Evolutionary conservation across 2,888 invertebrate species (phyloP), one percentile per base, ranked within the genome.

Genomic region (Syrphus vitripennis): DNA sequence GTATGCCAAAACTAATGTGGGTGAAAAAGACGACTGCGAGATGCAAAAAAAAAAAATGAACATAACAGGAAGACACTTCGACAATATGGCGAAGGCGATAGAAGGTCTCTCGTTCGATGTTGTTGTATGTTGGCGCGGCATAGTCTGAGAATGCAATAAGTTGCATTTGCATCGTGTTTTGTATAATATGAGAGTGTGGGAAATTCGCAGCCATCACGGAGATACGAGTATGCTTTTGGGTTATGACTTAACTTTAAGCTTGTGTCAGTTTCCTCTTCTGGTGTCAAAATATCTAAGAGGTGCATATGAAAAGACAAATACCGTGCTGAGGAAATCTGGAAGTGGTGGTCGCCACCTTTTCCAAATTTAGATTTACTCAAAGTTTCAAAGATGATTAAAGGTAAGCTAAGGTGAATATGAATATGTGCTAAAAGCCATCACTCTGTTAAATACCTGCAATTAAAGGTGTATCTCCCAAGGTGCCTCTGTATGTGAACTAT

Each of bases 161-260:
- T 59, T 59, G 21, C 59, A 37, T 37, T 59, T 48, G 53, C 42
- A 55, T 42, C 29, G 78, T 67, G 29, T 31, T 29, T 24, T 48
- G 34, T 83, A 21, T n/a, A n/a, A n/a, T n/a, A n/a, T 59, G 74
- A 65, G 75, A 79, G 75, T 83, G 80, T 80, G 80, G 76, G 80
- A 84, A 76, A 57, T 63, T 55, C 74, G 78, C 75, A 76, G 59
- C 19, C 37, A n/a, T n/a, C n/a, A n/a, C n/a, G n/a, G n/a, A n/a
- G n/a, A n/a, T n/a, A 69, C 31, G 2, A 14, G 70, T 31, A 42
- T 65, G 45, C 48, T 59, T 71, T 80, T 65, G n/a, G 70, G 57
- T 79, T 70, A 70, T 48, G 74, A 75, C 53, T 78, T 69, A 34
- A 26, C 29, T 31, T 34, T 37, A 24, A 37, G 19, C 42, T 70